phyloP scores from a whole-genome alignment of 2,797 vertebrate species.

The Jordanella pulchra region DNA sequence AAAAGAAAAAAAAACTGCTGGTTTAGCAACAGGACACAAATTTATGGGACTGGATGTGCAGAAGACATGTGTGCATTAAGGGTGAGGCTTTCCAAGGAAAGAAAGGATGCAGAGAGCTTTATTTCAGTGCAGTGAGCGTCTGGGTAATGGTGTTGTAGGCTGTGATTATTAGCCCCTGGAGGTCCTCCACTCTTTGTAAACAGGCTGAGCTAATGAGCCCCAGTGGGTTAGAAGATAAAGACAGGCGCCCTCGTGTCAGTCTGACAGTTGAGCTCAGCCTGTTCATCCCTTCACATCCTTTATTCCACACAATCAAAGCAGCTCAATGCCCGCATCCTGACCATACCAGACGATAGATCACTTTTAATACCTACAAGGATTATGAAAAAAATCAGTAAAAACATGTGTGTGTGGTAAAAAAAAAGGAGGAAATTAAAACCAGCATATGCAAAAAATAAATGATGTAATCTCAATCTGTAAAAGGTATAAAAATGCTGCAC shows the following conservation, averaged over 20 bases:
- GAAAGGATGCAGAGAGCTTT: constrained; percentile 30
- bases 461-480: constrained; percentile 34
- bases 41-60: not conserved
- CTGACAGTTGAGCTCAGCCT: constrained; percentile 41
- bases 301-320: constrained; percentile 43
- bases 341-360: not conserved
- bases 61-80: not conserved
- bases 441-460: constrained; percentile 14
- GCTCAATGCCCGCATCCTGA: constrained; percentile 17
- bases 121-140: constrained; percentile 53
- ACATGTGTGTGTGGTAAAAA: not conserved
- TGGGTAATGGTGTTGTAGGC: constrained; percentile 62
- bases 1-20: not conserved
- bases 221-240: constrained; percentile 64
- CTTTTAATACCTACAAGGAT: not conserved
- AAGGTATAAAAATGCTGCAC: constrained; percentile 37
- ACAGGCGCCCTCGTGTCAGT: constrained; percentile 57
- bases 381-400: not conserved
- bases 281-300: constrained; percentile 36
- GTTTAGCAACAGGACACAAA: not conserved
- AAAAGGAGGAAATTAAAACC: not conserved
- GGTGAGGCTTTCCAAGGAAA: constrained; percentile 26
- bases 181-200: constrained; percentile 68
- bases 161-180: constrained; percentile 71
- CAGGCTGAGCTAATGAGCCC: constrained; percentile 73